These are phyloP conservation scores for Laupala kohalensis DNA, from an alignment of 1,140 invertebrate species.

Conservation along the genomic window DNA sequence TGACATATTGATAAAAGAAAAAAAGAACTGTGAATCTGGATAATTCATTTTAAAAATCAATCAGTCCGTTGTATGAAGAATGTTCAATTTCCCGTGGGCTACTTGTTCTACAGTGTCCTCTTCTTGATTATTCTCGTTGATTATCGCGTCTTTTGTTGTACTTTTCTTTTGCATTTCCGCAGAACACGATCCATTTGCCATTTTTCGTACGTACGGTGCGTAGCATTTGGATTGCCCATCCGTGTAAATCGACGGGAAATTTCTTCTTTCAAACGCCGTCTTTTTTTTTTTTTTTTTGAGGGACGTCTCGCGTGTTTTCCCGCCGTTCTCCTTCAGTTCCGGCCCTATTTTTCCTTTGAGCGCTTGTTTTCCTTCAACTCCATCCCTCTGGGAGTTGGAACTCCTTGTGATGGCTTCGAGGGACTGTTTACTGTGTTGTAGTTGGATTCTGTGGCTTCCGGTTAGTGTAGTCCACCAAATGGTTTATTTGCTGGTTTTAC, in stretches of 20 bases:
- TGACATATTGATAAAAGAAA: not conserved
- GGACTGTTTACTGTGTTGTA: too few species aligned
- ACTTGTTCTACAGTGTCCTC: not conserved
- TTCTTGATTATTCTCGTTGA: not conserved
- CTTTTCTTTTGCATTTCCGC: not conserved
- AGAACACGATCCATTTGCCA: not conserved
- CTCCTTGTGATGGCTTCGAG: too few species aligned
- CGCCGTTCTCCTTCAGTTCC: too few species aligned
- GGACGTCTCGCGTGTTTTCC: not conserved
- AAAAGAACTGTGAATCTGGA: not conserved
- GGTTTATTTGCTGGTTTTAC: too few species aligned
- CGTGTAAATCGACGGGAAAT: not conserved
- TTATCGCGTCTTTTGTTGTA: not conserved
- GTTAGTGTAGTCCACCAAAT: too few species aligned
- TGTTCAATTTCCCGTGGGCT: not conserved
- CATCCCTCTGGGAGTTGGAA: too few species aligned
- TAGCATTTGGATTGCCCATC: not conserved
- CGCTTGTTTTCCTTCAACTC: too few species aligned
- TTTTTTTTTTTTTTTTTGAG: not conserved
- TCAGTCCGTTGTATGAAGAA: not conserved
- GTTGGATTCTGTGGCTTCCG: too few species aligned
- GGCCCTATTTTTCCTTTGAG: too few species aligned
- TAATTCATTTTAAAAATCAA: not conserved
- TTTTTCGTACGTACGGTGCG: not conserved
- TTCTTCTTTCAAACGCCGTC: not conserved